phyloP scores from a whole-genome alignment of 2,113 vertebrate genomes.

The Sander vitreus region DNA sequence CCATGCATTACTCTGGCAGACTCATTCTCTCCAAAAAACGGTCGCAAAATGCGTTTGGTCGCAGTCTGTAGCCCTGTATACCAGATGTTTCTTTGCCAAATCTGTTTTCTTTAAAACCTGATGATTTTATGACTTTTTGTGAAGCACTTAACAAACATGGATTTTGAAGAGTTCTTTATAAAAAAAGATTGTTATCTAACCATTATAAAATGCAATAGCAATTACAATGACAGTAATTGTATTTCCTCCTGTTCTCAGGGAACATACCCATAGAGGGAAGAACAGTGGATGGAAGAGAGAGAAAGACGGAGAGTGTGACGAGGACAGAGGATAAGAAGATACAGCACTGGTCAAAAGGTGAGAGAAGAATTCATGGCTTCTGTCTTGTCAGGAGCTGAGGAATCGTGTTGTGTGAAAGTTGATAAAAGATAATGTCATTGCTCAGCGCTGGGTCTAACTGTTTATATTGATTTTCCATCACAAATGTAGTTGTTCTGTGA shows the following conservation, averaged over 20 bases:
- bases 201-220: background rate
- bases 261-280: constrained; percentile 90
- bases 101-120: too few species aligned
- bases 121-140: too few species aligned
- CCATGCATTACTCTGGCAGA: too few species aligned
- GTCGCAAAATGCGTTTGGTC: too few species aligned
- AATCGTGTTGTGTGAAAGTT: background rate
- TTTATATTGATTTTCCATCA: constrained; percentile 18
- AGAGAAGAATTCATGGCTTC: constrained; percentile 42
- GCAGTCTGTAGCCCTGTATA: too few species aligned
- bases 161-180: too few species aligned
- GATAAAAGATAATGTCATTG: background rate
- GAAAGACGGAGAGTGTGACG: constrained; percentile 90
- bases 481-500: background rate
- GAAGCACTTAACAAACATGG: too few species aligned
- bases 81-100: too few species aligned
- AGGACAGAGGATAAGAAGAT: constrained; percentile 92
- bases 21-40: too few species aligned
- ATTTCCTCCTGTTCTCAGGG: constrained; percentile 78
- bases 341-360: constrained; percentile 94
- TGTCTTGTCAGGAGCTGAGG: too few species aligned
- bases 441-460: background rate
- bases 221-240: background rate
- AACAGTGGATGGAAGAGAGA: constrained; percentile 97
- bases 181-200: too few species aligned